phyloP scores from a whole-genome alignment of 2,888 invertebrate genomes.

The Eutolmus rufibarbis region DNA sequence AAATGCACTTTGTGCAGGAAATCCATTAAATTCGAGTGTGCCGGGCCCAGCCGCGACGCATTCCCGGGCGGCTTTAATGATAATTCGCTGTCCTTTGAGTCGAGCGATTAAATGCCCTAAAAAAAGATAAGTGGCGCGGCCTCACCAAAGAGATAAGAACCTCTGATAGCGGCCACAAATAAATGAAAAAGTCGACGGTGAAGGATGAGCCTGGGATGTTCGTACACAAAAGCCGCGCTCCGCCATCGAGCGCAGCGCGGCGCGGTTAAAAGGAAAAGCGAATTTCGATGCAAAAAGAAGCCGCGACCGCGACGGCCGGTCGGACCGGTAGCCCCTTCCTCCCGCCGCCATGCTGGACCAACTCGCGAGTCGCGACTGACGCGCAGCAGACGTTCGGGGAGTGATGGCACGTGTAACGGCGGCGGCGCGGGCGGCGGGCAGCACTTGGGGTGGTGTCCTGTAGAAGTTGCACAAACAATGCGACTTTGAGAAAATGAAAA shows the following conservation, averaged over 20 bases:
- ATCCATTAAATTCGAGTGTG: neutral
- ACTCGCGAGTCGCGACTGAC: neutral
- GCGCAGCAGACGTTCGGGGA: neutral
- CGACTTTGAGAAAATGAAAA: neutral
- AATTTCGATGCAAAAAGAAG: neutral
- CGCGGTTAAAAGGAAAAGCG: neutral
- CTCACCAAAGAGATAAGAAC: constrained; percentile 19
- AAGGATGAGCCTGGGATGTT: constrained; percentile 1
- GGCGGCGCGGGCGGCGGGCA: neutral
- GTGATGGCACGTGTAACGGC: neutral
- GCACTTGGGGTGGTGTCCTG: neutral
- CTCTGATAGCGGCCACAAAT: neutral
- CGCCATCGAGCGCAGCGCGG: neutral
- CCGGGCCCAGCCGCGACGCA: neutral
- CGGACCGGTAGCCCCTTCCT: neutral
- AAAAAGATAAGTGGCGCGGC: constrained; percentile 12
- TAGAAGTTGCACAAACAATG: neutral
- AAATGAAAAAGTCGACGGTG: neutral
- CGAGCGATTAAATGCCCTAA: neutral
- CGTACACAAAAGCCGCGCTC: neutral
- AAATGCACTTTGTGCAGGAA: neutral
- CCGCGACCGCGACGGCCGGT: neutral
- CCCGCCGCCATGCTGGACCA: neutral
- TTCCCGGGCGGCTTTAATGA: neutral
- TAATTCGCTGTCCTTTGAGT: constrained; percentile 26